Percentiles rank a stretch among this genome's conserved stretches.
Conservation (phyloP, 2,797 vertebrate species). For the Notoglanidium macrostoma region DNA sequence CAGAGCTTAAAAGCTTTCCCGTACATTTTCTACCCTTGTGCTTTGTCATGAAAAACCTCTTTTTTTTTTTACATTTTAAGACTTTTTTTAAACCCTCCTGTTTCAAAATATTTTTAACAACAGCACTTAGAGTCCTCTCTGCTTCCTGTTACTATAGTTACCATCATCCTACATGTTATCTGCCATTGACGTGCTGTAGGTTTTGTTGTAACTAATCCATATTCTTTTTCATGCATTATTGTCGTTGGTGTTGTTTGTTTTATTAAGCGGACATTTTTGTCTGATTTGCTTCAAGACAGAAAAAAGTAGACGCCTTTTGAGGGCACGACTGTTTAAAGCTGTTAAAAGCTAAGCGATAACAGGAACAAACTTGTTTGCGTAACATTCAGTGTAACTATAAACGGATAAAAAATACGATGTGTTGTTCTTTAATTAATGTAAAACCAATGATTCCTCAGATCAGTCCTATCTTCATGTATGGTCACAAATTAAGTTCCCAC, state of each 20-base stretch:
- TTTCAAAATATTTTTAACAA: background rate
- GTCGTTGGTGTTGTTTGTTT: background rate
- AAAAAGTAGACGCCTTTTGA: background rate
- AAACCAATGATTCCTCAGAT: background rate
- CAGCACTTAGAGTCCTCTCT: background rate
- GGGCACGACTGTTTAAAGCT: background rate
- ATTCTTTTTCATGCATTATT: background rate
- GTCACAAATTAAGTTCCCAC: background rate
- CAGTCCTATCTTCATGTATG: background rate
- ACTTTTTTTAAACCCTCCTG: background rate
- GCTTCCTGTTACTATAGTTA: background rate
- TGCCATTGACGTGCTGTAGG: background rate
- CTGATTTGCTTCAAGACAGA: background rate
- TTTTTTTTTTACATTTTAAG: too few relatives aligned
- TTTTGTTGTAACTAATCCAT: background rate
- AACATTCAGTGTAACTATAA: background rate
- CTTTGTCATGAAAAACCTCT: background rate
- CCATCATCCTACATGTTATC: background rate
- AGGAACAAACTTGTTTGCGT: background rate
- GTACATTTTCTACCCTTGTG: background rate
- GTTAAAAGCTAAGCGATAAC: background rate
- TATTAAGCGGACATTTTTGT: background rate
- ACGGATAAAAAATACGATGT: background rate
- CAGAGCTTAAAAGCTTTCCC: background rate
- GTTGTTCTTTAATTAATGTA: background rate